Conservation (phyloP, 2,113 vertebrate species). For the Hippolais icterina region DNA sequence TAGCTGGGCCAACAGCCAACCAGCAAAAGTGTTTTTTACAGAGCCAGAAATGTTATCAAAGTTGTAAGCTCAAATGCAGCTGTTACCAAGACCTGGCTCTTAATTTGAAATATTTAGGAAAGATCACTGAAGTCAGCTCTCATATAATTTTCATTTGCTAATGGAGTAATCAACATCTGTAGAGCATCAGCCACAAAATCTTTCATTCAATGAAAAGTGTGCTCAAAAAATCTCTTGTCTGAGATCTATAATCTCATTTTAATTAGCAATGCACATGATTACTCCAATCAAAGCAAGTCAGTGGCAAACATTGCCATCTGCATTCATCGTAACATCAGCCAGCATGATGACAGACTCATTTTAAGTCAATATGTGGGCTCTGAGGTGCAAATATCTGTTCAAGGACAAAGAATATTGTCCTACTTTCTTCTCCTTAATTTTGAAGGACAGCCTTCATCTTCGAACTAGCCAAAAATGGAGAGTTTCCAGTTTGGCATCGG, state of each 20-base stretch:
- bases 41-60: not conserved
- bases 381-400: not conserved
- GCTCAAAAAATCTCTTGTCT: conserved; percentile 16
- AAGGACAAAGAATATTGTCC: not conserved
- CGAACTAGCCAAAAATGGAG: not conserved
- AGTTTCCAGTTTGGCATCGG: not conserved
- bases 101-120: not conserved
- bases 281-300: conserved; percentile 30
- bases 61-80: not conserved
- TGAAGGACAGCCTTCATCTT: not conserved
- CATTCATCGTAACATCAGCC: not conserved
- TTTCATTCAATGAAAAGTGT: not conserved
- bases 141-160: not conserved
- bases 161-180: conserved; percentile 10
- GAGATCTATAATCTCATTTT: conserved; percentile 27
- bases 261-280: conserved; percentile 46
- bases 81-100: not conserved
- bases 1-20: not conserved
- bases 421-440: not conserved
- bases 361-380: not conserved
- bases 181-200: not conserved
- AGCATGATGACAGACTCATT: not conserved
- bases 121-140: not conserved
- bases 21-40: not conserved
- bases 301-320: conserved; percentile 26